Base-by-base conservation (phyloP, 2,797 vertebrate genomes). In the Pipistrellus kuhlii region DNA sequence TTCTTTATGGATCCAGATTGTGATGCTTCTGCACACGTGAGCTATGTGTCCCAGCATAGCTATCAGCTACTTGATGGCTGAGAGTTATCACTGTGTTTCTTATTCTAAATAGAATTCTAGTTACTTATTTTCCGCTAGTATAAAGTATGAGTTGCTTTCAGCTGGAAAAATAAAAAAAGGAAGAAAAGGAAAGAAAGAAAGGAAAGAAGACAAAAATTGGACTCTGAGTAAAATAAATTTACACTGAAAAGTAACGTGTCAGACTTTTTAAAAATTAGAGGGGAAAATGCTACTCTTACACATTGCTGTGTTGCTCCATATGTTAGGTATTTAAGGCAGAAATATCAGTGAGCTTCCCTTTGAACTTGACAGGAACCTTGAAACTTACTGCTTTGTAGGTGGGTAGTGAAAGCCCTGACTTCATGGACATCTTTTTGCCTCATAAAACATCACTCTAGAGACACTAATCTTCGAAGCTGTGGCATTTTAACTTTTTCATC, bases 401-500 rank as follows among this genome's bases (percentile, higher is more conserved):
- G 8, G 44, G 14, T 12, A n/a, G 30, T 51, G 30, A 85, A 81
- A 68, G 25, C 23, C 30, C 90, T n/a, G 18, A 68, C 35, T 68
- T 59, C 51, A 27, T 23, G 23, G 23, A 55, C n/a, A 23, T 71
- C 38, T 15, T 90, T 69, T 78, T 57, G 83, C 85, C 59, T 90
- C 62, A 23, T 17, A 21, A 10, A 71, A 9, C 32, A 53, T 75
- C 32, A 48, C 62, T 92, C 21, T 38, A 55, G 30, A 59, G 55
- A 87, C 30, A 55, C 30, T 59, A n/a, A 51, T 92, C 53, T 66
- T 77, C 71, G 84, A 85, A 86, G 20, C 57, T 59, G 62, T 91
- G 51, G 69, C 64, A 27, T 93, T 85, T 92, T 93, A 78, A 81
- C 44, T 85, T 87, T 95, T 94, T 90, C n/a, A 83, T 94, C 64